Evolutionary conservation across 2,797 vertebrate genomes (phyloP).

Genomic region (Macroramphosus scolopax): DNA sequence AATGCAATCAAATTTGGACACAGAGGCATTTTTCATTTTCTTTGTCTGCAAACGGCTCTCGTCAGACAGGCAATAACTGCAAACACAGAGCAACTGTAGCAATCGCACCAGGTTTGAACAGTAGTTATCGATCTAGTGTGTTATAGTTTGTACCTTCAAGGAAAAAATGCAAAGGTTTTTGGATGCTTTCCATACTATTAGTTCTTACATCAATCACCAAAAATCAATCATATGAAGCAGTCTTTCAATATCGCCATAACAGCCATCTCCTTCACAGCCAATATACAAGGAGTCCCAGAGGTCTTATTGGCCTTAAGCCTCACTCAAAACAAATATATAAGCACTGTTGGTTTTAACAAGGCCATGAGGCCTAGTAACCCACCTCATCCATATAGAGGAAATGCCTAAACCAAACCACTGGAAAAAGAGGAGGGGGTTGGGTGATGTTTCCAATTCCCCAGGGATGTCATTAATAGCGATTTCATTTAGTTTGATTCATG

Average conservation of each 20-base stretch:
- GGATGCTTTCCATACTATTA: background rate
- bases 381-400: conserved; percentile 59
- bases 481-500: conserved; percentile 69
- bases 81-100: background rate
- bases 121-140: background rate
- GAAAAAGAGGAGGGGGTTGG: conserved; percentile 48
- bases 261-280: conserved; percentile 22
- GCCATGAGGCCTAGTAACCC: conserved; percentile 55
- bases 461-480: conserved; percentile 65
- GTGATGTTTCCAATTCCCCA: conserved; percentile 45
- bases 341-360: conserved; percentile 58
- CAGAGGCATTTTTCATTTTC: conserved; percentile 38
- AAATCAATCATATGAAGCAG: conserved; percentile 2
- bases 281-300: conserved; percentile 27
- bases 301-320: conserved; percentile 45
- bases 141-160: too few relatives aligned
- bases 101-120: conserved; percentile 7
- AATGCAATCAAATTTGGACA: conserved; percentile 33
- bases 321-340: conserved; percentile 61
- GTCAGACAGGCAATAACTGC: conserved; percentile 18
- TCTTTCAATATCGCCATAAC: conserved; percentile 22
- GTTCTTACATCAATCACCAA: background rate
- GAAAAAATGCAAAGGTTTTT: background rate
- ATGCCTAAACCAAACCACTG: conserved; percentile 65
- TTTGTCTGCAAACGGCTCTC: conserved; percentile 49